phyloP scores from a whole-genome alignment of 2,888 invertebrate genomes.

The Eudemis profundana region DNA sequence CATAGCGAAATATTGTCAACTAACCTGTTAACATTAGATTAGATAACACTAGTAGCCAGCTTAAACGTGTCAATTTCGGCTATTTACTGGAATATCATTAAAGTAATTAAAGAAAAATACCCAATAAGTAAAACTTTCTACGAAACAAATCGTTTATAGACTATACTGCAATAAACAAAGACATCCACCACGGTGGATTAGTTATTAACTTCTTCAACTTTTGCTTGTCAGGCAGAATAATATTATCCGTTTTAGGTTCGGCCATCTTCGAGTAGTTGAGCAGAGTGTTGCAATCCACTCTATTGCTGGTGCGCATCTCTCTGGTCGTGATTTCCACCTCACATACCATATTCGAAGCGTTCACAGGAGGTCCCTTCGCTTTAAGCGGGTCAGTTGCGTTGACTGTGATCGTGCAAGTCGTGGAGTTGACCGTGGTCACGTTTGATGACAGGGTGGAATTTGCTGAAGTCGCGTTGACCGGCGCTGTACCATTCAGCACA shows the following conservation, averaged over 20 bases:
- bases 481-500: constrained; percentile 52
- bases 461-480: constrained; percentile 39
- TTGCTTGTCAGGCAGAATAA: constrained; percentile 62
- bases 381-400: constrained; percentile 65
- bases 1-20: no score
- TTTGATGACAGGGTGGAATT: constrained; percentile 49
- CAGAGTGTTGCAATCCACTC: constrained; percentile 66
- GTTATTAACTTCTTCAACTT: constrained; percentile 69
- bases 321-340: constrained; percentile 68
- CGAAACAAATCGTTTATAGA: not conserved
- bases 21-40: no score
- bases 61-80: no score
- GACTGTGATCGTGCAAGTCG: constrained; percentile 58
- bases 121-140: not conserved
- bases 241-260: constrained; percentile 60
- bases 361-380: constrained; percentile 63
- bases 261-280: constrained; percentile 69
- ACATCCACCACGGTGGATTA: constrained; percentile 79
- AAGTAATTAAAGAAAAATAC: no score
- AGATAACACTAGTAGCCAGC: no score
- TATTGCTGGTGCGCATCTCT: constrained; percentile 57
- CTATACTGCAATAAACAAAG: constrained; percentile 71
- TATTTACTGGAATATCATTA: not conserved
- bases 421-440: constrained; percentile 53
- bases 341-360: constrained; percentile 64